Evolutionary conservation across 2,888 invertebrate genomes (phyloP), one percentile per base, ranked within the genome.

Genomic region (Archips crataeganus): DNA sequence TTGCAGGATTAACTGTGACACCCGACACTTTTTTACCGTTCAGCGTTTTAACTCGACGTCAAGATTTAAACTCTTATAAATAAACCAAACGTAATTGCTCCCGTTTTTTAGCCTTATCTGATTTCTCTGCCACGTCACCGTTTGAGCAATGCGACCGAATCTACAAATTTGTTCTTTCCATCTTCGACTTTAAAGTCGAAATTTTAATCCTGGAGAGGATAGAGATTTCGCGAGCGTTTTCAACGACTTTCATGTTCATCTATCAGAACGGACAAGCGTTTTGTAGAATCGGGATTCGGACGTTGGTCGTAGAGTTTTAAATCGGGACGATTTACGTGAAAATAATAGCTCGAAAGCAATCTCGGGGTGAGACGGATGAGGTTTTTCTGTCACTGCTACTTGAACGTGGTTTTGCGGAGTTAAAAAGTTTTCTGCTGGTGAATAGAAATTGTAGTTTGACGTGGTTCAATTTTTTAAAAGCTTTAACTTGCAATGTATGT

Each of bases 101-200:
- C 82, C 90, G 93, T 91, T 94, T 94, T 94, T 94, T 93, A 93
- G 89, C 89, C 80, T 85, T 91, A 93, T 94, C 94, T 85, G 92
- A 93, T 92, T 88, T 87, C 87, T 87, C 86, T 84, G 83, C 82
- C 85, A 79, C 83, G 80, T 83, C 82, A 84, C 85, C 76, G 76
- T 78, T 74, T 75, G 70, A 67, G 73, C 81, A 80, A 82, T 84
- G 85, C 88, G 86, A 89, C 87, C 86, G 83, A 83, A 84, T 47
- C 39, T 6, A 4, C 54, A 10, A 87, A 77, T 83, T 77, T 78
- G 11, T 67, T 81, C 85, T 78, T 76, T 86, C 80, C 2, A 3
- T 0, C 0, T 0, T 2, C 2, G 0, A 1, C 0, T 0, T 57
- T 84, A 86, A 57, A 76, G 82, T 76, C 70, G 1, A 77, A 75